Conservation (phyloP, 2,888 invertebrate species). For the Leistus spinibarbis region DNA sequence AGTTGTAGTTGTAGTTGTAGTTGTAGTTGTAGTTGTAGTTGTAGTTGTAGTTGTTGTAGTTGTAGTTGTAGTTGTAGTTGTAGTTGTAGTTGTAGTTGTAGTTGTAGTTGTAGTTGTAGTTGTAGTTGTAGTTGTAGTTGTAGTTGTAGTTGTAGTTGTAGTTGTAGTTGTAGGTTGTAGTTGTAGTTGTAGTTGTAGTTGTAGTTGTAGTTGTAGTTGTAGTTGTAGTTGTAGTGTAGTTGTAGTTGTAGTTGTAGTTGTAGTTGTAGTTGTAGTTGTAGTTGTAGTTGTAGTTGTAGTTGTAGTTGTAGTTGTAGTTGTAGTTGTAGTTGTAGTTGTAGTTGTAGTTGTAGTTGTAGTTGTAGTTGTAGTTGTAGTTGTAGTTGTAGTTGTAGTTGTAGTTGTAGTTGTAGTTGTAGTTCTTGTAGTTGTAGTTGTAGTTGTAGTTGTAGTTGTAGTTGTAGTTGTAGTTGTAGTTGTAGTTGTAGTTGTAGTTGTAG, state of each 20-base stretch:
- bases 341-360: slow-evolving; percentile 23
- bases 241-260: slow-evolving; percentile 29
- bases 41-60: slow-evolving; percentile 19
- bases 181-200: slow-evolving; percentile 24
- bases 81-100: slow-evolving; percentile 8
- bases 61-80: slow-evolving; percentile 19
- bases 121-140: slow-evolving; percentile 24
- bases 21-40: slow-evolving; percentile 18
- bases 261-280: slow-evolving; percentile 12
- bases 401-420: slow-evolving; percentile 26
- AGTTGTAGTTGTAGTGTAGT: slow-evolving; percentile 30
- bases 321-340: slow-evolving; percentile 26
- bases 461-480: too few species aligned
- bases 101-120: slow-evolving; percentile 27
- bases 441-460: slow-evolving; percentile 24
- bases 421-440: slow-evolving; percentile 23
- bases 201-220: slow-evolving; percentile 29
- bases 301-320: slow-evolving; percentile 2
- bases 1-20: background rate
- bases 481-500: too few species aligned
- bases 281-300: too few species aligned
- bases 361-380: slow-evolving; percentile 12
- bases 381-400: slow-evolving; percentile 15
- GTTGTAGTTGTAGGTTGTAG: slow-evolving; percentile 25
- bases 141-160: slow-evolving; percentile 24